Evolutionary conservation across 92 coral and sea anemone genomes (phyloP).

Genomic region (Bergia puertoricense): DNA sequence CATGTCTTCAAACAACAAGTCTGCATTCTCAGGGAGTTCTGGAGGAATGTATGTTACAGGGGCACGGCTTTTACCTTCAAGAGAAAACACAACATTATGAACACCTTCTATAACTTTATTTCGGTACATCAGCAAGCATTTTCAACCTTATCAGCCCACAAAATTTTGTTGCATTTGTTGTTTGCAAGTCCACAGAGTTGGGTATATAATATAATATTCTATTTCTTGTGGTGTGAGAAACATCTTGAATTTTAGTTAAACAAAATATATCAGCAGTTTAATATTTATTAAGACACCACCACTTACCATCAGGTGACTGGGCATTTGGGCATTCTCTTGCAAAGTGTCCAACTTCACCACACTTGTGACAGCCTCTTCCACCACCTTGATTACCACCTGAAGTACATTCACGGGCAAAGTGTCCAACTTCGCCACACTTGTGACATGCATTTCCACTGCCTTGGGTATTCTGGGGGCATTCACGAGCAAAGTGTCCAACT

Average conservation of each 20-base stretch:
- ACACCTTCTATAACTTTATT: background rate
- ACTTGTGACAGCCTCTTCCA: conserved; percentile 66
- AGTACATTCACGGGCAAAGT: conserved; percentile 76
- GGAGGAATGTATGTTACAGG: conserved; percentile 94
- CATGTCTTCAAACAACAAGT: conserved; percentile 72
- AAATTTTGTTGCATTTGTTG: background rate
- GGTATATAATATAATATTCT: too few relatives aligned
- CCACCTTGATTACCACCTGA: conserved; percentile 17
- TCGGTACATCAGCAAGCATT: background rate
- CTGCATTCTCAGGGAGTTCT: conserved; percentile 79
- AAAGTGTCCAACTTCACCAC: conserved; percentile 90
- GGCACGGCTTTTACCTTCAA: conserved; percentile 51
- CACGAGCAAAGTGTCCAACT: conserved; percentile 59
- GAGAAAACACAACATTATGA: conserved; percentile 24
- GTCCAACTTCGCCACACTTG: conserved; percentile 71
- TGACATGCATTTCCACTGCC: conserved; percentile 43
- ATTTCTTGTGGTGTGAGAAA: too few relatives aligned
- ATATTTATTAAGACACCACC: too few relatives aligned
- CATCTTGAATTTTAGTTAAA: background rate
- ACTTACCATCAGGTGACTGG: conserved; percentile 15
- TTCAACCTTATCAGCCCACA: background rate
- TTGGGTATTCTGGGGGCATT: background rate
- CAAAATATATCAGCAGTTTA: background rate
- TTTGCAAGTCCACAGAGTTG: background rate
- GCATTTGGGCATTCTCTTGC: conserved; percentile 82